These are phyloP conservation scores for Hippocampus zosterae DNA, from an alignment of 2,113 vertebrate genomes.

Conservation along the genomic window DNA sequence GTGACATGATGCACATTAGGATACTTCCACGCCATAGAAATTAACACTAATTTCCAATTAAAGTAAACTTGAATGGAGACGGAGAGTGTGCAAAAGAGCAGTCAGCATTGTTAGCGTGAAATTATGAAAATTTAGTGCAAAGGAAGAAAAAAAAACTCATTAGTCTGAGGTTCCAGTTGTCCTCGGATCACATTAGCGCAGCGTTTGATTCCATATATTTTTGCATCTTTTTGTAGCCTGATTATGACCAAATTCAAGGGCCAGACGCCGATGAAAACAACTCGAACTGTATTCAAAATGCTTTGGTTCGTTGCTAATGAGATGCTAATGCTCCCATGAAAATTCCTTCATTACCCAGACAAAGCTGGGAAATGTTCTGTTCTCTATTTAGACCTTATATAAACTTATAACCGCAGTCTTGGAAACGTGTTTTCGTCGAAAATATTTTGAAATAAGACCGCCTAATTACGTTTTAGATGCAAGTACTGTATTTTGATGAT, in stretches of 20 bases:
- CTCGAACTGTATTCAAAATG: background rate
- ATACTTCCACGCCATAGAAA: conserved; percentile 47
- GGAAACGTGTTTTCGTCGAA: background rate
- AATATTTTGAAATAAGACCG: background rate
- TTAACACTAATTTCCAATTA: conserved; percentile 61
- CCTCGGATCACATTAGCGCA: conserved; percentile 17
- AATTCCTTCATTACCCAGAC: conserved; percentile 6
- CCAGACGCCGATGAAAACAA: background rate
- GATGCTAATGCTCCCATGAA: background rate
- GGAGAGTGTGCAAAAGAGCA: conserved; percentile 26
- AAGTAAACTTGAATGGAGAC: conserved; percentile 43
- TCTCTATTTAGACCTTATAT: background rate
- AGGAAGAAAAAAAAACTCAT: conserved; percentile 37
- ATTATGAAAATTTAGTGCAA: conserved; percentile 44
- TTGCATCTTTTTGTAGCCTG: conserved; percentile 6
- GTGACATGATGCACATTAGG: conserved; percentile 54
- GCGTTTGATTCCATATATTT: conserved; percentile 15
- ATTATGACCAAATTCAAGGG: conserved; percentile 13
- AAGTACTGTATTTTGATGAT: background rate
- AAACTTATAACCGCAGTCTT: background rate
- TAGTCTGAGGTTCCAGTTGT: conserved; percentile 40
- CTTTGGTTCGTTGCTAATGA: background rate
- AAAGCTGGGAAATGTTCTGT: background rate
- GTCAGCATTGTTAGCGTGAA: conserved; percentile 42
- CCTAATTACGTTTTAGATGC: background rate